These are phyloP conservation scores for Dendrocincla fuliginosa DNA, from an alignment of 2,797 vertebrate species.

Conservation along the genomic window DNA sequence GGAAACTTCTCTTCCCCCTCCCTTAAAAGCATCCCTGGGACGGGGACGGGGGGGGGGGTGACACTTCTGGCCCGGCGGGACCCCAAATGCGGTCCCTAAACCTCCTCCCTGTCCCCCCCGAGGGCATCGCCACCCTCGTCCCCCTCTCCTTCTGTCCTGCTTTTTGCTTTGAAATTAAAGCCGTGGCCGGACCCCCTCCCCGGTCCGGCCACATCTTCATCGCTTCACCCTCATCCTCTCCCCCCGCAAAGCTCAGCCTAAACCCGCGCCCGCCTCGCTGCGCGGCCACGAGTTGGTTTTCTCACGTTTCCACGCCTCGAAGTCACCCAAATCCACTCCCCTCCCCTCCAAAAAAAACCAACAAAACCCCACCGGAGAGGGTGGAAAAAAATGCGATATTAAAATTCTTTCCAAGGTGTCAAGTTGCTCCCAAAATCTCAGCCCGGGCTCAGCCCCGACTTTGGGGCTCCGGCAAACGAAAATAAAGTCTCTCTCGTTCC, in stretches of 20 bases:
- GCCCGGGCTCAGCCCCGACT: background rate
- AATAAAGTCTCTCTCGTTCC: background rate
- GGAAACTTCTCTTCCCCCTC: background rate
- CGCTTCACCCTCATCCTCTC: background rate
- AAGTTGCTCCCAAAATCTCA: background rate
- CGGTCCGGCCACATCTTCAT: background rate
- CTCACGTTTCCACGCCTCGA: background rate
- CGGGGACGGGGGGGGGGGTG: background rate
- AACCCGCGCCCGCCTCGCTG: background rate
- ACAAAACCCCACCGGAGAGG: background rate
- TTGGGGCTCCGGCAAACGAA: background rate
- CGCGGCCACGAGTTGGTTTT: background rate
- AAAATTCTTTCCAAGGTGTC: slow-evolving; percentile 1
- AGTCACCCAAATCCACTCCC: background rate
- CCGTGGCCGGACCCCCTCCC: background rate
- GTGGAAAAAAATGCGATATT: rapidly evolving
- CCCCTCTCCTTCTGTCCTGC: background rate
- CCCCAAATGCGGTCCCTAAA: background rate
- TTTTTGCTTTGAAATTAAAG: background rate
- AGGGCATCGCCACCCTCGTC: background rate
- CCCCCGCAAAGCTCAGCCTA: background rate
- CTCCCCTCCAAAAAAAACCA: too few relatives aligned
- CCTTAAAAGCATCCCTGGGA: background rate
- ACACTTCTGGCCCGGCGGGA: background rate
- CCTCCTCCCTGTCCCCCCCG: background rate